These are phyloP conservation scores for Oscheius onirici DNA, from an alignment of 2,888 invertebrate genomes.

Conservation along the genomic window DNA sequence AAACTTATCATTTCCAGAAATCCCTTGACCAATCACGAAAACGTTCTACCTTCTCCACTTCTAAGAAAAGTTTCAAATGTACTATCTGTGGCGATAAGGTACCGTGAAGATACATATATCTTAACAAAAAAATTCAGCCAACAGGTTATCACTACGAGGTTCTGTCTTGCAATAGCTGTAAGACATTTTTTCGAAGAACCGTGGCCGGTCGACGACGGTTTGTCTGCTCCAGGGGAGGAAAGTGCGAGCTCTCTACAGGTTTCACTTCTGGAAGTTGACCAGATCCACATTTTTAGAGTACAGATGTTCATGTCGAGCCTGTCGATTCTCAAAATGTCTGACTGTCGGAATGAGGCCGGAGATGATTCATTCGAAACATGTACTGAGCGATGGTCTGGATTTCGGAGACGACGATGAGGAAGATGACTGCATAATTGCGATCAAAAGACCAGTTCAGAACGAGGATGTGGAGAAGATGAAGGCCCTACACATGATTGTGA, in stretches of 20 bases:
- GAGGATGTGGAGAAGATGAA: neutral
- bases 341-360: constrained; percentile 53
- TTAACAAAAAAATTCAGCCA: constrained; percentile 46
- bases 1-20: too few species aligned
- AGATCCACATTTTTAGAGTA: constrained; percentile 42
- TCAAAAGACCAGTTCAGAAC: neutral
- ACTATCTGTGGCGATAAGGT: too few species aligned
- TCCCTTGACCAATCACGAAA: too few species aligned
- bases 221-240: constrained; percentile 51
- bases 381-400: neutral
- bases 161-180: constrained; percentile 62
- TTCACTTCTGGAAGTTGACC: constrained; percentile 16
- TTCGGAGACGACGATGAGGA: neutral
- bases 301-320: constrained; percentile 57
- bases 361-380: neutral
- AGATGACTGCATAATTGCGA: neutral
- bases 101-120: too few species aligned
- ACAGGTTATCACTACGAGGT: constrained; percentile 62
- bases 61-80: too few species aligned
- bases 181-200: constrained; percentile 59
- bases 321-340: constrained; percentile 56
- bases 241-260: constrained; percentile 55
- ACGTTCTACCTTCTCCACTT: too few species aligned
- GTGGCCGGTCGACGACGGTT: constrained; percentile 49
- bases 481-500: neutral